Evolutionary conservation across 2,113 vertebrate species (phyloP).

Genomic region (Antigone vipio): DNA sequence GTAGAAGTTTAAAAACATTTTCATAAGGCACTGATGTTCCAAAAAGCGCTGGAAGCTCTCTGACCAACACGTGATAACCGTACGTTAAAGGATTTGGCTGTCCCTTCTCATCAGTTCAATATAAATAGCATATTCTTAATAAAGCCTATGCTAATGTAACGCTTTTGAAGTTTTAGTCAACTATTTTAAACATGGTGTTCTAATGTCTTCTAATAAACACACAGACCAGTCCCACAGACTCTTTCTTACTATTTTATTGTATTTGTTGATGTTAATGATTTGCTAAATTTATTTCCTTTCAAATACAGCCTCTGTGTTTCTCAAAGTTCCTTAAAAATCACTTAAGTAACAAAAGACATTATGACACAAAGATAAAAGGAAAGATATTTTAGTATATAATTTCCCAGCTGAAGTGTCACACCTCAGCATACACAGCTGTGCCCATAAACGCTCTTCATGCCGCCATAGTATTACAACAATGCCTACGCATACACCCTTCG

Average conservation of each 20-base stretch:
- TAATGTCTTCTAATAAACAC: neutral
- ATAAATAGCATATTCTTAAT: neutral
- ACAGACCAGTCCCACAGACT: neutral
- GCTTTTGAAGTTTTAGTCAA: neutral
- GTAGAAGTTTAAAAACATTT: slow-evolving; percentile 1
- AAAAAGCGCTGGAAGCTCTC: neutral
- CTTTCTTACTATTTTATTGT: neutral
- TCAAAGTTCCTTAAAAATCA: neutral
- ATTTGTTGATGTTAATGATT: slow-evolving; percentile 29
- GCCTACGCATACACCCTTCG: neutral
- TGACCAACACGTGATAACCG: neutral
- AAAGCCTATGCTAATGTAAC: neutral
- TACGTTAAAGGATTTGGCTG: neutral
- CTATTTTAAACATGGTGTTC: neutral
- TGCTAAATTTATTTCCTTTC: neutral
- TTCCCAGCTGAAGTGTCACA: slow-evolving; percentile 16
- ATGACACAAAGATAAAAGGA: neutral
- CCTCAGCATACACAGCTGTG: neutral
- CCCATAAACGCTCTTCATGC: neutral
- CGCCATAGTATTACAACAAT: fast-evolving
- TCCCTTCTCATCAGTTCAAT: neutral
- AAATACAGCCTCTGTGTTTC: neutral
- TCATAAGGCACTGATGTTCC: neutral
- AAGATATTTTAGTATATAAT: neutral
- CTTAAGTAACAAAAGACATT: neutral